Base-by-base conservation (phyloP, 2,888 invertebrate genomes). In the Rhodophaea formosa region DNA sequence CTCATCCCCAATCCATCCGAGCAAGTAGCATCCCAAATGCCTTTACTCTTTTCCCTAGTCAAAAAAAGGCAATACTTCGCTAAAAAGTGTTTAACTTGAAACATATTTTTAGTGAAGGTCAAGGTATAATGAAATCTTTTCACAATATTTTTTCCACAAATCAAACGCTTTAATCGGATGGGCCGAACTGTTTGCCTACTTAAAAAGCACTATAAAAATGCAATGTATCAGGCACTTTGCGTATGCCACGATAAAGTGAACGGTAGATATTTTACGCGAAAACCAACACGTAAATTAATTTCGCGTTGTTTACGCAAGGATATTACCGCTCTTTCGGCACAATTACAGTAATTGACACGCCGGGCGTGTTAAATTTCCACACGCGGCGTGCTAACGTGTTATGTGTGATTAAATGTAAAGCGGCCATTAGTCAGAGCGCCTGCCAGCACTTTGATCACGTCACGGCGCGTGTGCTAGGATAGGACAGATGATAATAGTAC, bases 331-430 rank as follows among this genome's bases (percentile, higher is more conserved):
- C 51, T 51, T 51, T 30, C 16, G 47, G 16, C 23, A 30, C 58
- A 53, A 30, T 53, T 45, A 47, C 35, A 35, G 35, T 51, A 51
- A 51, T 51, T 51, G 51, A 53, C 39, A 53, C 39, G 12, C 35
- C 7, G 12, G 47, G 46, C 63, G 58, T 67, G 62, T 63, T 63
- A 63, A 65, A 65, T 66, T 56, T 56, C 59, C 59, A 62, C 57
- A 58, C 55, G 60, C 63, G 35, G 35, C 51, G 51, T 15, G 68
- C 70, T 65, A 66, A 69, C 70, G 72, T 68, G 72, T 71, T 71
- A 74, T 72, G 72, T 79, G 71, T 78, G 81, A 82, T 82, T 80
- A 78, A 71, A 78, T 72, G 75, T 51, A 70, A 76, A 73, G 72
- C 69, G 53, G 62, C 58, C 62, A 65, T 58, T 63, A 63, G 51